Conservation (phyloP, 2,113 vertebrate species). For the Chionodraco myersi region DNA sequence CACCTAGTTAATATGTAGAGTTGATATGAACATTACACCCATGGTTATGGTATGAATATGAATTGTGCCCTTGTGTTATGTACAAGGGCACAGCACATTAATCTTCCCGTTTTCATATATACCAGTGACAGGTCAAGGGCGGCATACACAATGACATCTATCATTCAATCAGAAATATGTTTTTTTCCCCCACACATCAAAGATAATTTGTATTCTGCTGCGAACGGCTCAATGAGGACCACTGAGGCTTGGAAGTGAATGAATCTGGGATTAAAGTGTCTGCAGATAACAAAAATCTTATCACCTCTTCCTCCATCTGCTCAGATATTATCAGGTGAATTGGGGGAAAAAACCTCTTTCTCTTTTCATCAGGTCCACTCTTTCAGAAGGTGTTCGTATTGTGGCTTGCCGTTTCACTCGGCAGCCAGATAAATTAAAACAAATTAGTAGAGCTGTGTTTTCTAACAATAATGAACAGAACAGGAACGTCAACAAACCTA, state of each 20-base stretch:
- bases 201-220: not conserved
- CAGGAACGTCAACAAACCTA: not conserved
- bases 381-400: not conserved
- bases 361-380: not conserved
- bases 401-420: not conserved
- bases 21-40: constrained; percentile 8
- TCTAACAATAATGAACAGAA: not conserved
- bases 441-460: constrained; percentile 4
- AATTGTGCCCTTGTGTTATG: constrained; percentile 8
- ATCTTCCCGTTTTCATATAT: not conserved
- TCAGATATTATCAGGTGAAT: not conserved
- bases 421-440: not conserved
- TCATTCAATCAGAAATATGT: not conserved
- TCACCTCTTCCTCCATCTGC: not conserved
- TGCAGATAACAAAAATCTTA: not conserved
- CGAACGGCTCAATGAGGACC: not conserved
- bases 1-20: constrained; percentile 27
- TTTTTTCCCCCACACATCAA: not conserved
- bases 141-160: not conserved
- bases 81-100: not conserved
- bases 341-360: not conserved
- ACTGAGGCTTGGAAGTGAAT: not conserved
- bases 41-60: constrained; percentile 7
- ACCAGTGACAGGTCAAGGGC: not conserved
- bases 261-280: not conserved